phyloP scores from a whole-genome alignment of 2,888 invertebrate genomes.

The Erebia aethiops region DNA sequence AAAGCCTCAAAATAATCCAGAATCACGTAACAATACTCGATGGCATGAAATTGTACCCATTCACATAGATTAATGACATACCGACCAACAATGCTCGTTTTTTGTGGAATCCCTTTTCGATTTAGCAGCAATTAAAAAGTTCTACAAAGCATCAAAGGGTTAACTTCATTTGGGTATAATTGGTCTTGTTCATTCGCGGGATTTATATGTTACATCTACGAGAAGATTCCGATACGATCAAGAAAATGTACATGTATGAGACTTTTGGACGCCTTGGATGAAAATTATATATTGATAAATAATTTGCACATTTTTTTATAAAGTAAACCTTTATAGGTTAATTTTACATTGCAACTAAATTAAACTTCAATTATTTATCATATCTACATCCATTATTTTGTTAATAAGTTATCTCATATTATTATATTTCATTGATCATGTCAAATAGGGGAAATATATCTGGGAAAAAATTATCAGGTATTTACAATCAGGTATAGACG shows the following conservation, averaged over 20 bases:
- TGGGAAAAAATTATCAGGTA: no score
- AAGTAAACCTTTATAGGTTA: no score
- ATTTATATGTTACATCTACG: slow-evolving; percentile 31
- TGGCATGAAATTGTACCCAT: slow-evolving; percentile 65
- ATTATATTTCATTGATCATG: no score
- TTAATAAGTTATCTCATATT: no score
- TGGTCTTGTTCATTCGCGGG: slow-evolving; percentile 52
- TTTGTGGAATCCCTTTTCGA: slow-evolving; percentile 70
- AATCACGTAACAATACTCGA: slow-evolving; percentile 49
- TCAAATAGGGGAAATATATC: no score
- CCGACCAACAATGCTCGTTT: slow-evolving; percentile 63
- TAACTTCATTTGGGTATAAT: slow-evolving; percentile 75
- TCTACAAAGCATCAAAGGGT: slow-evolving; percentile 70
- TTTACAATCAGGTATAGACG: no score
- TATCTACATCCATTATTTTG: no score
- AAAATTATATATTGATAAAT: no score
- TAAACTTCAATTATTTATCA: no score
- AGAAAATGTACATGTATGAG: not conserved
- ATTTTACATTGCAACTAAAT: no score
- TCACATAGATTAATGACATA: slow-evolving; percentile 75
- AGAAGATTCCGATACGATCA: slow-evolving; percentile 27
- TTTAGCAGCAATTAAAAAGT: slow-evolving; percentile 82
- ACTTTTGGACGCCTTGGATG: no score
- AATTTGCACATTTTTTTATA: no score
- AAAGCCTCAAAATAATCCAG: slow-evolving; percentile 29